These are phyloP conservation scores for Pangasianodon hypophthalmus DNA, from an alignment of 2,113 vertebrate genomes.

Conservation along the genomic window DNA sequence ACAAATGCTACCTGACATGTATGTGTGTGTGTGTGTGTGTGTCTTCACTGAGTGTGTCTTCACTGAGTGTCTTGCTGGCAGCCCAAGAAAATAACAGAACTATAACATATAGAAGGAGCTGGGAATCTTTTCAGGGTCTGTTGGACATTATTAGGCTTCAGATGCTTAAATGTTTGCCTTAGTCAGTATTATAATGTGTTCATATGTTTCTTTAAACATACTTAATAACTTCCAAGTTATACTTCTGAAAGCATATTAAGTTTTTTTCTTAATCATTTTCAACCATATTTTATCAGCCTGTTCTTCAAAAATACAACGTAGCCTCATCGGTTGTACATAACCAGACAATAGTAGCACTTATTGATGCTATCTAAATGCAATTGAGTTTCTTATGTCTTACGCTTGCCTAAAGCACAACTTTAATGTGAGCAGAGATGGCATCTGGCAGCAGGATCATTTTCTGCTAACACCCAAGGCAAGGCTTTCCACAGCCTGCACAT, in stretches of 20 bases:
- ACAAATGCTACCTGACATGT: slow-evolving; percentile 30
- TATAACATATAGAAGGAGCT: not conserved
- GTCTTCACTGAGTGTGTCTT: no score
- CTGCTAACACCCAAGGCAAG: slow-evolving; percentile 26
- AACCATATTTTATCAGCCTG: not conserved
- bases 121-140: not conserved
- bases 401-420: slow-evolving; percentile 34
- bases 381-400: slow-evolving; percentile 37
- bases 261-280: not conserved
- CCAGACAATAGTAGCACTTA: slow-evolving; percentile 25
- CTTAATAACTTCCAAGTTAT: not conserved
- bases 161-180: slow-evolving; percentile 2
- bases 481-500: slow-evolving; percentile 31
- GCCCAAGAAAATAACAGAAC: not conserved
- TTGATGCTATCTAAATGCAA: slow-evolving; percentile 22
- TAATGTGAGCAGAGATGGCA: slow-evolving; percentile 39
- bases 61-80: not conserved
- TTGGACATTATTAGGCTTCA: not conserved
- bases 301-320: not conserved
- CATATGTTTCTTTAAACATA: not conserved
- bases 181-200: not conserved
- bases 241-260: not conserved
- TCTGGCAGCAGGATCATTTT: slow-evolving; percentile 34
- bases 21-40: slow-evolving; percentile 10
- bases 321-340: slow-evolving; percentile 12